Percentiles rank a stretch among this genome's conserved stretches.
These are phyloP conservation scores for Elysia chlorotica DNA, from an alignment of 1,140 invertebrate genomes.

Conservation along the genomic window DNA sequence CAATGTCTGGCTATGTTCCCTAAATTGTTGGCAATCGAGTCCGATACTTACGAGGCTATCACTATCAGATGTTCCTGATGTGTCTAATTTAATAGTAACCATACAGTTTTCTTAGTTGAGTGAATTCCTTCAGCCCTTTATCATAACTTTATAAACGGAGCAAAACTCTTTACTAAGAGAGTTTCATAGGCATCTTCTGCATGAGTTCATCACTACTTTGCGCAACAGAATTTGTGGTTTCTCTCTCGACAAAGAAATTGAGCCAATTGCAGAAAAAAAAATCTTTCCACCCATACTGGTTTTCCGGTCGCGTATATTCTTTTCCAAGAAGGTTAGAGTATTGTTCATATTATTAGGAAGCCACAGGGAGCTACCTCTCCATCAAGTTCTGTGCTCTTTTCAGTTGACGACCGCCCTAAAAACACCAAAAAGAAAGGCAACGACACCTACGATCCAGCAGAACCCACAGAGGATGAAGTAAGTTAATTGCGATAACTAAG, in stretches of 20 bases:
- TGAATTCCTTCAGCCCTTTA: too few species aligned
- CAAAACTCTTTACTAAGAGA: too few species aligned
- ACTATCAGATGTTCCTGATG: too few species aligned
- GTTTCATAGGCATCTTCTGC: too few species aligned
- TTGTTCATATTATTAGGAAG: not conserved
- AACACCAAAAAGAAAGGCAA: not conserved
- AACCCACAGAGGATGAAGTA: conserved; percentile 35
- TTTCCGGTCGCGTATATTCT: not conserved
- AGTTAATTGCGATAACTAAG: conserved; percentile 5
- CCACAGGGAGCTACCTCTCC: not conserved
- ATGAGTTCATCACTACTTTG: too few species aligned
- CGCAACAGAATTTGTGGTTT: too few species aligned
- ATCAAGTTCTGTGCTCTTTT: not conserved
- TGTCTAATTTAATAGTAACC: too few species aligned
- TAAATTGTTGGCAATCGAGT: too few species aligned
- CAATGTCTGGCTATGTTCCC: too few species aligned
- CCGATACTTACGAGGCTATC: too few species aligned
- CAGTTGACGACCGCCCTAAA: not conserved
- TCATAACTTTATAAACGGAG: too few species aligned
- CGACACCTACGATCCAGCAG: conserved; percentile 30
- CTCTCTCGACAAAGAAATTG: not conserved
- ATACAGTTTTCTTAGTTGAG: too few species aligned
- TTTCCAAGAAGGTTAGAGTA: not conserved
- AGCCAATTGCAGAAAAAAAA: not conserved
- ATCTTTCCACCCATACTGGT: not conserved